Percentiles rank a stretch among this genome's conserved stretches.
Evolutionary conservation across 1,140 invertebrate genomes (phyloP).

Genomic region (Apis laboriosa): DNA sequence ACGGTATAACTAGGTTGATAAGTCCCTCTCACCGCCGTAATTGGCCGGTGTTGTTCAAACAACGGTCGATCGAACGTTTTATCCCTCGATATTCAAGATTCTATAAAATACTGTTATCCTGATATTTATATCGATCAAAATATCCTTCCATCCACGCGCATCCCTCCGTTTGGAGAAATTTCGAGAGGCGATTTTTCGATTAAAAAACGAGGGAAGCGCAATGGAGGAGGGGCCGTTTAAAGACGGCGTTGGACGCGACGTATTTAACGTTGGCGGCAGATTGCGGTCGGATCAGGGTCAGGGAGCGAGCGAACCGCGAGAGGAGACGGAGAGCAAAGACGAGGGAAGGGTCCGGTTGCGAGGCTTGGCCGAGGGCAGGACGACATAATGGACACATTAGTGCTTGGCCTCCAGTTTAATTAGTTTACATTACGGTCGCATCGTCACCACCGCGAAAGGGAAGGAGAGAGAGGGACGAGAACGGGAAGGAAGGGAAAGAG

Average conservation of each 20-base stretch:
- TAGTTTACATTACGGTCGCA: conserved; percentile 79
- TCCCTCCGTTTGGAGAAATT: no score
- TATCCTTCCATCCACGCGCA: no score
- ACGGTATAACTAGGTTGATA: conserved; percentile 16
- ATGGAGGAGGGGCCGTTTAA: conserved; percentile 9
- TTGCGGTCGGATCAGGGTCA: conserved; percentile 50
- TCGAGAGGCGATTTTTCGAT: no score
- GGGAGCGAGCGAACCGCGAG: conserved; percentile 48
- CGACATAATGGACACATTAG: conserved; percentile 79
- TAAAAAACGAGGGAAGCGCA: no score
- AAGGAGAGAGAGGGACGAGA: conserved; percentile 44
- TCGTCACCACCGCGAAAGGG: conserved; percentile 74
- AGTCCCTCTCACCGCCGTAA: neutral
- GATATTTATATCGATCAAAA: neutral
- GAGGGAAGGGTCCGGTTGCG: conserved; percentile 55
- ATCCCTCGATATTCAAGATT: neutral
- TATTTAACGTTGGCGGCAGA: conserved; percentile 33
- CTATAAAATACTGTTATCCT: no score
- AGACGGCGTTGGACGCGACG: conserved; percentile 14
- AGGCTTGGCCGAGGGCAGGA: conserved; percentile 67
- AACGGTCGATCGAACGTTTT: neutral
- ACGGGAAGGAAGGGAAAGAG: neutral
- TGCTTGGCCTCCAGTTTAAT: conserved; percentile 77
- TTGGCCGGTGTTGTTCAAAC: neutral
- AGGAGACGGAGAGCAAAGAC: conserved; percentile 49